A percentile compares a stretch with the other conserved stretches of the same genome.
Evolutionary conservation across 1,140 invertebrate genomes (phyloP).

Genomic region (Hypsibius dujardini): DNA sequence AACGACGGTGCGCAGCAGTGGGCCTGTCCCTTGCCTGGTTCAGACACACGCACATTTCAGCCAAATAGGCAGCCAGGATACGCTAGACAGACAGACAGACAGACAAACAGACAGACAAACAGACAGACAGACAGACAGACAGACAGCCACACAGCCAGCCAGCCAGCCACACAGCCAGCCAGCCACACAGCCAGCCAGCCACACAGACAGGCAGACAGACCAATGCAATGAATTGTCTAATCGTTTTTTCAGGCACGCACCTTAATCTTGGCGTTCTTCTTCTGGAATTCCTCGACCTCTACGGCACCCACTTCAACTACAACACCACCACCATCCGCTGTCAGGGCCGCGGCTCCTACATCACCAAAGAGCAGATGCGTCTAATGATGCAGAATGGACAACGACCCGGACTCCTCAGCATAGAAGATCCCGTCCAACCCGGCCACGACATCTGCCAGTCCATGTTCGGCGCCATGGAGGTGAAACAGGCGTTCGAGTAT

Average conservation of each 20-base stretch:
- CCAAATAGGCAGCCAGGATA: too few relatives aligned
- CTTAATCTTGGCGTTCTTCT: constrained; percentile 78
- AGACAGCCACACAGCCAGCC: too few relatives aligned
- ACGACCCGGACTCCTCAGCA: not conserved
- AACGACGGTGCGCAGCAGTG: not conserved
- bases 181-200: too few relatives aligned
- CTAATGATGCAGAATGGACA: not conserved
- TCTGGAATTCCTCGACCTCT: constrained; percentile 93
- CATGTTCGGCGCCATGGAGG: constrained; percentile 71
- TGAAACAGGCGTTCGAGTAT: constrained; percentile 85
- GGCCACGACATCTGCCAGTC: constrained; percentile 79
- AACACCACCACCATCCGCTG: constrained; percentile 80
- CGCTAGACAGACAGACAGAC: too few relatives aligned
- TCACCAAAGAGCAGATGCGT: constrained; percentile 70
- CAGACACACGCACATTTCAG: too few relatives aligned
- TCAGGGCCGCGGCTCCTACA: constrained; percentile 77
- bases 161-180: too few relatives aligned
- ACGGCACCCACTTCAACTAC: constrained; percentile 84
- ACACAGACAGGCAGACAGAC: too few relatives aligned
- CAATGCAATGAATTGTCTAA: too few relatives aligned
- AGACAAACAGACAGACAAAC: too few relatives aligned
- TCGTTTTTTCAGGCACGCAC: constrained; percentile 31
- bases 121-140: too few relatives aligned
- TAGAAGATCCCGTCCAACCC: constrained; percentile 32
- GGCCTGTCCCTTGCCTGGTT: not conserved